Base-by-base conservation (phyloP, 1,140 invertebrate species). In the Chrysoperla carnea region DNA sequence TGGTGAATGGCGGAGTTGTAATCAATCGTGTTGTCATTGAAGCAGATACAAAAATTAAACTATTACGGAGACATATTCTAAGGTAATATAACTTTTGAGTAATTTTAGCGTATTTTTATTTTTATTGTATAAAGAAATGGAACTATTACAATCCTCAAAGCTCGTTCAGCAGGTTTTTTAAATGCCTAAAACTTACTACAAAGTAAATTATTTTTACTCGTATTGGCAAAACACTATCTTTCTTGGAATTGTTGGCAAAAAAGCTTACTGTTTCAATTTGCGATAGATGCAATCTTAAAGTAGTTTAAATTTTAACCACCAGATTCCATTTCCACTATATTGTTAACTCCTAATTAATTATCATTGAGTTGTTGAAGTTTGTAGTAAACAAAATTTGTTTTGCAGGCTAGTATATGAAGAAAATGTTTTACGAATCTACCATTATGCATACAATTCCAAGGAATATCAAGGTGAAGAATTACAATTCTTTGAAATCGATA, bases 401-500 rank as follows among this genome's bases (percentile, higher is more conserved):
- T 23, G 29, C 44, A 76, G 84, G 43, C 62, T 91, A 47, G 69
- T 89, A 1, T 62, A 72, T 13, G 80, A 84, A 50, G 73, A 76
- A 35, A 71, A 77, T 8, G 51, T 47, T 2, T 67, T 76, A 33
- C 70, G 69, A 29, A 51, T 92, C 36, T 93, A 89, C 59, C 85
- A 86, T 59, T 78, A 74, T 43, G 63, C 73, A 39, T 84, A 90
- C 54, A 95, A 95, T 66, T 78, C 80, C 0, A 67, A 81, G 47
- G 72, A 81, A 46, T 91, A 89, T 56, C 85, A 86, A 57, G 85
- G 76, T 29, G 75, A 74, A 57, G 86, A 90, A 37, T 59, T 74
- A 17, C 78, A 84, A 46, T 90, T 66, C 61, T 59, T 93, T 45
- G 83, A 86, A 55, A 72, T 92, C 38, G 65, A 75, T 28, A 57